These are phyloP conservation scores for Archivesica marissinica DNA, from an alignment of 1,140 invertebrate genomes.

Conservation along the genomic window DNA sequence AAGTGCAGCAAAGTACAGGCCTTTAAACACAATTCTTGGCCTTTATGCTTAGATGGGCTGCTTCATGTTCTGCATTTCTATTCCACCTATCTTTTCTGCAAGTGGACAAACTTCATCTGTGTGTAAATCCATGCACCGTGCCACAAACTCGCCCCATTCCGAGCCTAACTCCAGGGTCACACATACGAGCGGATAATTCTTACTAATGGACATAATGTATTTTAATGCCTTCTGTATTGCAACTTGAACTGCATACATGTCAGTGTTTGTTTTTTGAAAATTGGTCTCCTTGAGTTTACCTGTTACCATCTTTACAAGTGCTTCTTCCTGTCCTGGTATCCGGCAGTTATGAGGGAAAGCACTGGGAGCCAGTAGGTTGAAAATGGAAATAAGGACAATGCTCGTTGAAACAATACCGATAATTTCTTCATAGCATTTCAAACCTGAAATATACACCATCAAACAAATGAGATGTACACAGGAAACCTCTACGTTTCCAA, in stretches of 20 bases:
- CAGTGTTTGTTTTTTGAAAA: not conserved
- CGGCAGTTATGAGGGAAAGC: conserved; percentile 1
- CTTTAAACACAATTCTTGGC: no score
- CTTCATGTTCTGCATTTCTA: not conserved
- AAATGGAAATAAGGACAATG: not conserved
- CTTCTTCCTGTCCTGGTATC: not conserved
- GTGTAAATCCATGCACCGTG: not conserved
- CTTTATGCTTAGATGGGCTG: not conserved
- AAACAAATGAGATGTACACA: not conserved
- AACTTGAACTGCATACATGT: not conserved
- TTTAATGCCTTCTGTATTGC: not conserved
- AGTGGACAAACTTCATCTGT: not conserved
- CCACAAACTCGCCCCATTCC: conserved; percentile 6
- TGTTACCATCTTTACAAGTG: not conserved
- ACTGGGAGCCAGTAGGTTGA: not conserved
- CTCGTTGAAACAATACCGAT: not conserved
- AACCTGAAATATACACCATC: not conserved
- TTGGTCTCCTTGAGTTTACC: not conserved
- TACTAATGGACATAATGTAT: not conserved
- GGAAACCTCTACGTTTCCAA: not conserved
- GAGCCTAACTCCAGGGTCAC: not conserved
- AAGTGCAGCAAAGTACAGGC: no score
- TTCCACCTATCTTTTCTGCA: not conserved
- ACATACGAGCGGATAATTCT: not conserved
- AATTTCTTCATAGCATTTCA: conserved; percentile 14